Evolutionary conservation across 2,797 vertebrate genomes (phyloP).

Genomic region (Argya squamiceps): DNA sequence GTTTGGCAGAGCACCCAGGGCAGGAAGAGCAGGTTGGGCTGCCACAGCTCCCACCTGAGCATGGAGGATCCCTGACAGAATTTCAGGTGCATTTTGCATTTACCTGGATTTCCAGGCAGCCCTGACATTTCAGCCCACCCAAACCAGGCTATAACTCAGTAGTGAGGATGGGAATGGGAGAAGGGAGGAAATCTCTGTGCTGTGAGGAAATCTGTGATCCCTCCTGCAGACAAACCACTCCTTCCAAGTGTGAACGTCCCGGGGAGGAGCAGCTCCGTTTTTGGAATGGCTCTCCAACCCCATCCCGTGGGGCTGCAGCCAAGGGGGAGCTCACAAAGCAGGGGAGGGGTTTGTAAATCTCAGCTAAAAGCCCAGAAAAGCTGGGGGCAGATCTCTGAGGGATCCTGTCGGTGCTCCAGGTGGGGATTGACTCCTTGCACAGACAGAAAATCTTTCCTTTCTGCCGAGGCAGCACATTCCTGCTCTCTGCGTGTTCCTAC

Average conservation of each 20-base stretch:
- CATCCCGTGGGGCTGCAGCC: background rate
- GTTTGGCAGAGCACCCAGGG: too few relatives aligned
- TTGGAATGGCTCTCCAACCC: background rate
- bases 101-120: too few relatives aligned
- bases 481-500: background rate
- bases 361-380: background rate
- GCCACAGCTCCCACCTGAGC: too few relatives aligned
- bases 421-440: background rate
- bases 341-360: background rate
- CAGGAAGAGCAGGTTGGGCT: too few relatives aligned
- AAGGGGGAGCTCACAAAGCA: background rate
- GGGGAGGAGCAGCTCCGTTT: background rate
- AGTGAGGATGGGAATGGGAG: too few relatives aligned
- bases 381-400: background rate
- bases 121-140: too few relatives aligned
- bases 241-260: background rate
- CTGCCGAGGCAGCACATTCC: conserved; percentile 3
- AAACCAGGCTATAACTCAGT: too few relatives aligned
- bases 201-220: too few relatives aligned
- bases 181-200: too few relatives aligned
- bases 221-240: too few relatives aligned
- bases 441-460: background rate
- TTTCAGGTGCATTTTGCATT: too few relatives aligned
- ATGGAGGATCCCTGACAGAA: too few relatives aligned
- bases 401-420: background rate